phyloP scores from a whole-genome alignment of 2,113 vertebrate genomes.

The Chaetura pelagica region DNA sequence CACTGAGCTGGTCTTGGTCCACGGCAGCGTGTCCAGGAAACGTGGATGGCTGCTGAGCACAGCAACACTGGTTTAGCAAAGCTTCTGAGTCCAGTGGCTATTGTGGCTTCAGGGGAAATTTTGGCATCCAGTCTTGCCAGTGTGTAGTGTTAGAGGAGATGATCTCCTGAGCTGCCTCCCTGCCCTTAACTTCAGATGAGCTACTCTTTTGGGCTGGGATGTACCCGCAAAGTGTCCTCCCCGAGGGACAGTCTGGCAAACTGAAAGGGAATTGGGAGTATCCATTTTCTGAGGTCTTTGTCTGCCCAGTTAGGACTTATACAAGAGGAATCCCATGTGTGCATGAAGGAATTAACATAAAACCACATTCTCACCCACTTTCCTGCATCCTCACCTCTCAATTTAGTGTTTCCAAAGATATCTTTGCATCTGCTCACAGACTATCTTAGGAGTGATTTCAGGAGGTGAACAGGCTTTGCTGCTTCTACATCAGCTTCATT shows the following conservation, averaged over 20 bases:
- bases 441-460: background rate
- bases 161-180: background rate
- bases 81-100: background rate
- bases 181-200: background rate
- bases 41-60: background rate
- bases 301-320: background rate
- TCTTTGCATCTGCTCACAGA: conserved; percentile 15
- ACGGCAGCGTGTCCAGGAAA: accelerated
- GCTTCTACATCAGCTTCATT: background rate
- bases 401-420: conserved; percentile 6
- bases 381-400: background rate
- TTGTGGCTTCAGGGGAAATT: background rate
- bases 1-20: accelerated
- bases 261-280: background rate
- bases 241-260: background rate
- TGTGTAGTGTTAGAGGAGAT: background rate
- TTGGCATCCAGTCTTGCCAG: background rate
- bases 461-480: conserved; percentile 32
- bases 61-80: background rate
- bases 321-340: background rate
- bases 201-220: background rate
- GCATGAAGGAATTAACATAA: background rate
- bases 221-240: background rate
- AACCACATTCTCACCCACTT: background rate
- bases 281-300: background rate